phyloP scores from a whole-genome alignment of 2,113 vertebrate genomes.

The Neodontobutis hainanensis region DNA sequence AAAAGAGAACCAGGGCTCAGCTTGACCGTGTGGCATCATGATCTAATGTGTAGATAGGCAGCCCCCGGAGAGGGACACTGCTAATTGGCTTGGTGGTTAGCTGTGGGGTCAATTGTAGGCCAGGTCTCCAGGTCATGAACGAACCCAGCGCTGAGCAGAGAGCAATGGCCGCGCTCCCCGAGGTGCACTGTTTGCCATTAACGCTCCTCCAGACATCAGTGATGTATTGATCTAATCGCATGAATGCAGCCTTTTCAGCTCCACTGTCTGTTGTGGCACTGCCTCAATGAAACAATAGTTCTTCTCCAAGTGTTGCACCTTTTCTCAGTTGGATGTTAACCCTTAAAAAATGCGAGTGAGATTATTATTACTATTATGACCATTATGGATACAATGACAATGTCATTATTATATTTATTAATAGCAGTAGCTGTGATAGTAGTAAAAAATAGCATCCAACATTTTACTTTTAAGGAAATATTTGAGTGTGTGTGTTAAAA shows the following conservation, averaged over 20 bases:
- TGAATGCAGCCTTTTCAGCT: slow-evolving; percentile 2
- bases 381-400: too few species aligned
- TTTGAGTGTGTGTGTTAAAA: too few species aligned
- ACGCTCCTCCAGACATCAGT: slow-evolving; percentile 34
- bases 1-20: slow-evolving; percentile 16
- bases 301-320: not conserved
- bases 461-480: too few species aligned
- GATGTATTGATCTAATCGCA: slow-evolving; percentile 46
- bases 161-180: slow-evolving; percentile 28
- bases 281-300: not conserved
- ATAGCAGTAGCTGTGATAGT: too few species aligned
- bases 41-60: slow-evolving; percentile 44
- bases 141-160: slow-evolving; percentile 23
- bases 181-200: slow-evolving; percentile 26
- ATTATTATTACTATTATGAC: too few species aligned
- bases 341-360: not conserved
- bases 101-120: slow-evolving; percentile 53
- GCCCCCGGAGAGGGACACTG: slow-evolving; percentile 29
- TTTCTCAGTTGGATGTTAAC: not conserved
- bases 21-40: slow-evolving; percentile 34
- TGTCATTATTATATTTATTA: too few species aligned
- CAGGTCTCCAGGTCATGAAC: slow-evolving; percentile 41
- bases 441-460: too few species aligned
- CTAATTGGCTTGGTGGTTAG: slow-evolving; percentile 69
- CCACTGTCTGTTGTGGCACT: not conserved